phyloP scores from a whole-genome alignment of 2,888 invertebrate genomes.

The Tenthredo mesomela region DNA sequence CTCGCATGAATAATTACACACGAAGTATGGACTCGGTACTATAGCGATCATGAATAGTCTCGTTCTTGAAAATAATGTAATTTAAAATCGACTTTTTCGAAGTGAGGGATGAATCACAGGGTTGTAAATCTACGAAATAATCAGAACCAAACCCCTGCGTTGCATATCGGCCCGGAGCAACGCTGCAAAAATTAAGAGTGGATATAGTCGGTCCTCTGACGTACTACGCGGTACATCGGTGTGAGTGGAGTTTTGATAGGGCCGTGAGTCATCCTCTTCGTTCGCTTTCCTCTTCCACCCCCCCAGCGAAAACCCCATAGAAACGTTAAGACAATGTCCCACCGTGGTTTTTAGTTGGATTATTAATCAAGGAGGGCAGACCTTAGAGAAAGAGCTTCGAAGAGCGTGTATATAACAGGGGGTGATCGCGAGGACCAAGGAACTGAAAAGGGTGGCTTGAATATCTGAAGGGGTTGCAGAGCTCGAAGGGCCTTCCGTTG shows the following conservation, averaged over 20 bases:
- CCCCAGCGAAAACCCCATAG: constrained; percentile 44
- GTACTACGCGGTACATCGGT: neutral
- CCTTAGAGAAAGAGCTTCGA: constrained; percentile 1
- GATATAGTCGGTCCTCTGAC: constrained; percentile 28
- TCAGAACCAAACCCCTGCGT: neutral
- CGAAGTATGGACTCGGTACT: neutral
- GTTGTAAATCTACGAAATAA: neutral
- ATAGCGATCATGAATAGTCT: neutral
- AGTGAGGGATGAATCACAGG: neutral
- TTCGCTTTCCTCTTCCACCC: neutral
- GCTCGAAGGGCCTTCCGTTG: constrained; percentile 22
- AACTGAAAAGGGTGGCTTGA: constrained; percentile 29
- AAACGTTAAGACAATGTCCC: constrained; percentile 48
- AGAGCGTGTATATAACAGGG: constrained; percentile 13
- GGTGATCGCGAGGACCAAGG: constrained; percentile 12
- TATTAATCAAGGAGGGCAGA: constrained; percentile 51
- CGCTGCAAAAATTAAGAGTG: constrained; percentile 28
- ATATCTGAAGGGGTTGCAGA: constrained; percentile 32
- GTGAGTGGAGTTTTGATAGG: constrained; percentile 40
- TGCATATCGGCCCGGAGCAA: neutral
- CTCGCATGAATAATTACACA: constrained; percentile 6
- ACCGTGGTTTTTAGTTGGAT: constrained; percentile 52
- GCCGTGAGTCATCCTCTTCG: constrained; percentile 41
- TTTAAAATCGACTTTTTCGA: neutral
- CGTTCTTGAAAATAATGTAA: neutral